Percentiles rank a stretch among this genome's conserved stretches.
Conservation (phyloP, 2,113 vertebrate species). For the Pithys albifrons region DNA sequence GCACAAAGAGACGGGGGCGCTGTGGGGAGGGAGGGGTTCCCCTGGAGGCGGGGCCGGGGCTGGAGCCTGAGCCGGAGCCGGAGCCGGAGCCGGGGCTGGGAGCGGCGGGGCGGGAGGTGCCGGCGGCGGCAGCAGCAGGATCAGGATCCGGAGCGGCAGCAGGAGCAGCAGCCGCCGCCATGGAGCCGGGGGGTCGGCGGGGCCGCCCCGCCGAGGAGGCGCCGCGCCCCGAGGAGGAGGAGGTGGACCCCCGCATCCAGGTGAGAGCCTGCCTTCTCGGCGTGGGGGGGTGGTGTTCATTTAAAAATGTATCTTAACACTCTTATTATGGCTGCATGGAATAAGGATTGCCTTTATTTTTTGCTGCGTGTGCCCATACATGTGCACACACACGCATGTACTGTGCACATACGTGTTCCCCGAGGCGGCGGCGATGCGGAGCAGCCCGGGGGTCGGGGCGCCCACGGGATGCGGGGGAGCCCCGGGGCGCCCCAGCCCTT, state of each 20-base stretch:
- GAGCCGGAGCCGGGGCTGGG: not conserved
- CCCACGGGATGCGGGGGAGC: not conserved
- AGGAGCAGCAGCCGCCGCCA: not conserved
- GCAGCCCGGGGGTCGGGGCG: not conserved
- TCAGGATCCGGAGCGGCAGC: no score
- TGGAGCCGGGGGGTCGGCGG: slow-evolving; percentile 69
- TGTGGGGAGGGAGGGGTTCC: not conserved
- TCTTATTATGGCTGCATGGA: fast-evolving
- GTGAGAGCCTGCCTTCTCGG: slow-evolving; percentile 54
- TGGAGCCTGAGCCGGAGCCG: no score
- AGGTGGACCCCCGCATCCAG: slow-evolving; percentile 94
- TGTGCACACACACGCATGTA: no score
- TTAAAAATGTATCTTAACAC: fast-evolving
- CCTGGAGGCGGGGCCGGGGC: not conserved
- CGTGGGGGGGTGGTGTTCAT: not conserved
- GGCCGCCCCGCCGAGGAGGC: slow-evolving; percentile 53
- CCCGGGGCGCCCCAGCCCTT: not conserved
- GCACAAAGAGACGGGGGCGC: not conserved
- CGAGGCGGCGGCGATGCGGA: not conserved
- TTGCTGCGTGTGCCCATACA: not conserved
- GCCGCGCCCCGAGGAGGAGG: slow-evolving; percentile 60
- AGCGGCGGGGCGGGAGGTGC: not conserved
- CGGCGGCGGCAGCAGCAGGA: not conserved
- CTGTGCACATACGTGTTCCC: fast-evolving
- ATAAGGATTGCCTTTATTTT: not conserved